Percentiles rank a stretch among this genome's conserved stretches.
phyloP scores from a whole-genome alignment of 2,113 vertebrate species.

The Phasianus colchicus region DNA sequence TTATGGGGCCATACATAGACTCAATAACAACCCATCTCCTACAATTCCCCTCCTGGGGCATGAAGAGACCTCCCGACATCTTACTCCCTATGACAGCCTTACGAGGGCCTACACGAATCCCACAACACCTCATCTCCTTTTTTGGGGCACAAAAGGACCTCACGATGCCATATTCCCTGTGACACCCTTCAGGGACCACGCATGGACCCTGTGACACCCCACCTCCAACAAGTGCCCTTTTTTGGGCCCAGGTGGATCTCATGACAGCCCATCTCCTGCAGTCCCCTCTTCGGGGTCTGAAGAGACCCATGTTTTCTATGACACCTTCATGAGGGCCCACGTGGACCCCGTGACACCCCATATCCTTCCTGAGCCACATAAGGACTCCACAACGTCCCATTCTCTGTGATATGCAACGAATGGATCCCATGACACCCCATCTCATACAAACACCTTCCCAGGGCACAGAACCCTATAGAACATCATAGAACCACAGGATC shows the following conservation, averaged over 20 bases:
- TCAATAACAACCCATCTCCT: too few species aligned
- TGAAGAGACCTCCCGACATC: fast-evolving
- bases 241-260: fast-evolving
- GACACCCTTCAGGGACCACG: fast-evolving
- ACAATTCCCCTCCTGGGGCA: neutral
- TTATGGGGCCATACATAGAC: neutral
- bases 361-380: neutral
- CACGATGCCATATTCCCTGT: fast-evolving
- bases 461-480: too few species aligned
- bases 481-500: too few species aligned
- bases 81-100: fast-evolving
- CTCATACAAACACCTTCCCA: neutral
- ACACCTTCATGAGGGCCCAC: fast-evolving
- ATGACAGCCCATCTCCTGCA: too few species aligned
- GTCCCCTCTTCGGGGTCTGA: neutral
- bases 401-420: fast-evolving
- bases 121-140: neutral
- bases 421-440: fast-evolving
- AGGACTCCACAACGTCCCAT: fast-evolving
- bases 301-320: fast-evolving
- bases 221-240: neutral
- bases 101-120: fast-evolving
- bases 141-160: fast-evolving
- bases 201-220: fast-evolving
- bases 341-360: fast-evolving